phyloP scores from a whole-genome alignment of 2,797 vertebrate genomes.

The Rallus crepitans region DNA sequence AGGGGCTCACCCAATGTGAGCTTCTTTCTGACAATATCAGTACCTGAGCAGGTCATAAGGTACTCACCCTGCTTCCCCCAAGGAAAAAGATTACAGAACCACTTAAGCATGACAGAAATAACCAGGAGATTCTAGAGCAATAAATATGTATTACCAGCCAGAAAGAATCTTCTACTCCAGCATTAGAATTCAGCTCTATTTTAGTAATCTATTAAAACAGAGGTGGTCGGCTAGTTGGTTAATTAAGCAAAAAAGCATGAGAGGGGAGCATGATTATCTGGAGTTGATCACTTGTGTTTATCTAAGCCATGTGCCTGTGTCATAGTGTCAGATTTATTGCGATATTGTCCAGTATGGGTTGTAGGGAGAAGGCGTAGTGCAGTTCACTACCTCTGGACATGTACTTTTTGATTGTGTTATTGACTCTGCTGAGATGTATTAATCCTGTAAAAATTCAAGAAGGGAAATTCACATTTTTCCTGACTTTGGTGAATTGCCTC shows the following conservation, averaged over 20 bases:
- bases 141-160: constrained; percentile 34
- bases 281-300: constrained; percentile 31
- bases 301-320: neutral
- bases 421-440: constrained; percentile 8
- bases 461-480: constrained; percentile 15
- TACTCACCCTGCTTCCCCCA: neutral
- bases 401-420: constrained; percentile 31
- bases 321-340: neutral
- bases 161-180: constrained; percentile 18
- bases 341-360: neutral
- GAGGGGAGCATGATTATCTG: constrained; percentile 16
- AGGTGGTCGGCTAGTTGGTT: constrained; percentile 53
- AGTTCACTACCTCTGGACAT: neutral
- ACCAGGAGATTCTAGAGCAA: constrained; percentile 29
- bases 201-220: constrained; percentile 47
- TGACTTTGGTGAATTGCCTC: constrained; percentile 40
- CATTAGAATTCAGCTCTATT: constrained; percentile 40
- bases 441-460: constrained; percentile 34
- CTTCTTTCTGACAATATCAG: neutral
- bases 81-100: constrained; percentile 34
- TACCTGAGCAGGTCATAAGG: neutral
- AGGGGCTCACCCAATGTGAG: neutral
- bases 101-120: constrained; percentile 55
- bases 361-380: neutral
- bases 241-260: constrained; percentile 64